These are phyloP conservation scores for Drosophila serrata DNA, from an alignment of 1,140 invertebrate genomes.

Conservation along the genomic window DNA sequence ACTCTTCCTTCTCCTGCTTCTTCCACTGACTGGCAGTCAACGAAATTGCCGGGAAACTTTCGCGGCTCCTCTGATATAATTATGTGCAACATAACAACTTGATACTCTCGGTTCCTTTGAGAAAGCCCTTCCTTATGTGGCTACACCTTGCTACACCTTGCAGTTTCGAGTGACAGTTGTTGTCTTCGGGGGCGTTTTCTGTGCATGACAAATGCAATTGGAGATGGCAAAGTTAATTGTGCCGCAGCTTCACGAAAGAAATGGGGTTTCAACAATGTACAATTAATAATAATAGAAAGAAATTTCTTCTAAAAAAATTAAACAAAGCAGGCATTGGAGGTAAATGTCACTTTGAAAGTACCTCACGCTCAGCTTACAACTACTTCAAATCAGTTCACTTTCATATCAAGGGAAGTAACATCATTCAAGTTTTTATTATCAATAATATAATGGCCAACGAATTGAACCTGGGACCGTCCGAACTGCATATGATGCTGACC, in stretches of 20 bases:
- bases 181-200: constrained; percentile 32
- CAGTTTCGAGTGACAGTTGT: constrained; percentile 52
- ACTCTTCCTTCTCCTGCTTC: constrained; percentile 22
- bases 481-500: background rate
- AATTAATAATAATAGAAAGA: background rate
- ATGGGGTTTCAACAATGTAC: background rate
- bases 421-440: background rate
- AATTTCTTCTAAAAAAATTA: background rate
- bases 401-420: background rate
- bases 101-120: constrained; percentile 14
- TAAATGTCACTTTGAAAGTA: too few relatives aligned
- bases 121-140: constrained; percentile 31
- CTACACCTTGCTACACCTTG: constrained; percentile 21
- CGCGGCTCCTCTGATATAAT: constrained; percentile 64
- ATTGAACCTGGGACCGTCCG: background rate
- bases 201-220: constrained; percentile 74
- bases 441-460: background rate
- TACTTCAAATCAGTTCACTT: background rate
- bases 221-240: constrained; percentile 18
- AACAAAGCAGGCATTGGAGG: background rate
- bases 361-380: background rate
- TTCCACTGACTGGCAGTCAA: constrained; percentile 52
- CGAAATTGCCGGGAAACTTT: constrained; percentile 67
- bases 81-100: constrained; percentile 63
- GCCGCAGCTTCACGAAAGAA: background rate